Evolutionary conservation across 53 echinoderm and acorn worm genomes (phyloP).

Genomic region (Apostichopus leukothele): DNA sequence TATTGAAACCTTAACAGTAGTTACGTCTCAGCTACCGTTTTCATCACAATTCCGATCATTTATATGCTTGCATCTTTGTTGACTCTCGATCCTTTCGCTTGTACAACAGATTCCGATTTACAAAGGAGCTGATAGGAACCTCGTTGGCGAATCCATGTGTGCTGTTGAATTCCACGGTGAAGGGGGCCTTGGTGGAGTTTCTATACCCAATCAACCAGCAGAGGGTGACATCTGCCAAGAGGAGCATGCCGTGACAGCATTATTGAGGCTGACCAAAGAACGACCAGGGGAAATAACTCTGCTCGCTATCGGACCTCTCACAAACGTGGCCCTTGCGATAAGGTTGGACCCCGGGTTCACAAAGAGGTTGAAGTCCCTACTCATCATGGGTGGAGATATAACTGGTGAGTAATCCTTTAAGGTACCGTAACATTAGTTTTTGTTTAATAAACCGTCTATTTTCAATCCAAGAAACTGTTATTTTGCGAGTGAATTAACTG

Average conservation of each 20-base stretch:
- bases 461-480: no score
- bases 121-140: constrained; percentile 55
- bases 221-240: constrained; percentile 53
- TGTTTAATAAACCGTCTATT: no score
- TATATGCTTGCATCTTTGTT: background rate
- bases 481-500: no score
- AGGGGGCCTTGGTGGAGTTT: constrained; percentile 74
- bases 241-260: constrained; percentile 75
- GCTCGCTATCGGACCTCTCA: constrained; percentile 82
- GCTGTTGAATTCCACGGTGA: constrained; percentile 48
- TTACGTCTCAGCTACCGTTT: background rate
- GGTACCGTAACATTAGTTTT: no score
- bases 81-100: background rate
- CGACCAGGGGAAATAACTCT: constrained; percentile 67
- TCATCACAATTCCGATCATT: background rate
- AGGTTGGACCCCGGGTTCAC: constrained; percentile 76
- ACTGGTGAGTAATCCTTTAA: background rate
- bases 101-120: constrained; percentile 67
- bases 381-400: constrained; percentile 88
- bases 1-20: background rate
- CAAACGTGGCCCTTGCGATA: constrained; percentile 82
- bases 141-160: constrained; percentile 30
- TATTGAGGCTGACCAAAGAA: constrained; percentile 77
- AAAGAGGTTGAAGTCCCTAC: constrained; percentile 63
- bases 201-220: constrained; percentile 44